Evolutionary conservation across 2,797 vertebrate species (phyloP).

Genomic region (Melanotaenia nigrans): DNA sequence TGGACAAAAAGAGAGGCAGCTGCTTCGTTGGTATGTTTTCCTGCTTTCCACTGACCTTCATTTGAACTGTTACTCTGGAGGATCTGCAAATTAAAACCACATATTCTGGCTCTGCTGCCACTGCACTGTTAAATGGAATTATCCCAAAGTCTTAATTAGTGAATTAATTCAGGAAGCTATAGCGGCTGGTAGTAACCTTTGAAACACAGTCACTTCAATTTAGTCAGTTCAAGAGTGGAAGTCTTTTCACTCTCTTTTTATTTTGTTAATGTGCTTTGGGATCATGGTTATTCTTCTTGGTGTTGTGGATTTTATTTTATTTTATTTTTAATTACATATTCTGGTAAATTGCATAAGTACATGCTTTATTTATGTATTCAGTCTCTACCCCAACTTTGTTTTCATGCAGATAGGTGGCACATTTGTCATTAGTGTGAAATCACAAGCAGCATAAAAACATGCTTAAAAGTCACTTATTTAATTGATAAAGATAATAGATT

Average conservation of each 20-base stretch:
- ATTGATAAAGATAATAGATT: neutral
- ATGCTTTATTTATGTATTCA: no score
- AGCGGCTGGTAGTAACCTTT: constrained; percentile 2
- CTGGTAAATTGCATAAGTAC: neutral
- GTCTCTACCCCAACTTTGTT: neutral
- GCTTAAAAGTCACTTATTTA: neutral
- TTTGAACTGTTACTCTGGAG: neutral
- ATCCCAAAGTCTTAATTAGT: constrained; percentile 10
- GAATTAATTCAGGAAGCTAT: constrained; percentile 4
- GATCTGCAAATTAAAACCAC: no score
- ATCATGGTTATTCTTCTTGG: no score
- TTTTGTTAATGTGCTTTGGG: no score
- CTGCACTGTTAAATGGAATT: neutral
- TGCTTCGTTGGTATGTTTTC: constrained; percentile 94
- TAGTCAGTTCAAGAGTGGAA: neutral
- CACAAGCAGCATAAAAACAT: neutral
- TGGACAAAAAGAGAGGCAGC: constrained; percentile 96
- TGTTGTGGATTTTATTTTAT: neutral
- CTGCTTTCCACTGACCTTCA: neutral
- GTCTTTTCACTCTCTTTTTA: no score
- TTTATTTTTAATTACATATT: no score
- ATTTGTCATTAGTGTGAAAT: neutral
- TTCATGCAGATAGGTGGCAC: neutral
- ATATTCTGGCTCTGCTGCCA: no score
- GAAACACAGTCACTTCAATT: constrained; percentile 17